Conservation (phyloP, 2,797 vertebrate genomes). For the Tachyglossus aculeatus region DNA sequence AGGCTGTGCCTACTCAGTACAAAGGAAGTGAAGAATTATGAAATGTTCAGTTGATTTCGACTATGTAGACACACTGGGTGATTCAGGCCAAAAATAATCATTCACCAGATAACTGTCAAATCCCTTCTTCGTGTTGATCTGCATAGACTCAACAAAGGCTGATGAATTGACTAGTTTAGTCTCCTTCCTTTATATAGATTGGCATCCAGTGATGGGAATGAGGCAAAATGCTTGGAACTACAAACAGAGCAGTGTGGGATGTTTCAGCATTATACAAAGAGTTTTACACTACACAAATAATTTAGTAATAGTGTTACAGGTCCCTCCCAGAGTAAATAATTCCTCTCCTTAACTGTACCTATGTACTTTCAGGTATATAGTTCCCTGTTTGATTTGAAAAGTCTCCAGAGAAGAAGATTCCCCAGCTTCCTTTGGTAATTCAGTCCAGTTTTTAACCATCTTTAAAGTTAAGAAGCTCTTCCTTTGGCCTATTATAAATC, state of each 20-base stretch:
- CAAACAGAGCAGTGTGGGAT: no score
- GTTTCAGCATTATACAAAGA: no score
- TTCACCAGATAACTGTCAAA: no score
- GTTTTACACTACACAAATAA: neutral
- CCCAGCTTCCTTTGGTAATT: neutral
- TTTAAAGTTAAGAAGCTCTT: neutral
- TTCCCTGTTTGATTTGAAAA: neutral
- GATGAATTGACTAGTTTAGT: no score
- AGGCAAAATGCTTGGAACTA: no score
- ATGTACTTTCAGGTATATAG: neutral
- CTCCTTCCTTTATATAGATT: constrained; percentile 48
- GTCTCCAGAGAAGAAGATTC: neutral
- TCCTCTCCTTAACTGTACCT: neutral
- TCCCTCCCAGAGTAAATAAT: neutral
- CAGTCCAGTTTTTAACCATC: neutral
- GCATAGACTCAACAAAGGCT: no score
- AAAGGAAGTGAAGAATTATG: no score
- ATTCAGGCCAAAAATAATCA: no score
- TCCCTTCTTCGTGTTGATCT: no score
- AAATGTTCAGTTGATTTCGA: no score
- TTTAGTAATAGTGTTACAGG: neutral
- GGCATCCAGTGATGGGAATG: constrained; percentile 47
- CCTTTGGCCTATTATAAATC: neutral
- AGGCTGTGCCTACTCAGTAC: no score
- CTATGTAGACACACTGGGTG: no score